Conservation (phyloP, 2,888 invertebrate genomes). For the Zelleria hepariella region DNA sequence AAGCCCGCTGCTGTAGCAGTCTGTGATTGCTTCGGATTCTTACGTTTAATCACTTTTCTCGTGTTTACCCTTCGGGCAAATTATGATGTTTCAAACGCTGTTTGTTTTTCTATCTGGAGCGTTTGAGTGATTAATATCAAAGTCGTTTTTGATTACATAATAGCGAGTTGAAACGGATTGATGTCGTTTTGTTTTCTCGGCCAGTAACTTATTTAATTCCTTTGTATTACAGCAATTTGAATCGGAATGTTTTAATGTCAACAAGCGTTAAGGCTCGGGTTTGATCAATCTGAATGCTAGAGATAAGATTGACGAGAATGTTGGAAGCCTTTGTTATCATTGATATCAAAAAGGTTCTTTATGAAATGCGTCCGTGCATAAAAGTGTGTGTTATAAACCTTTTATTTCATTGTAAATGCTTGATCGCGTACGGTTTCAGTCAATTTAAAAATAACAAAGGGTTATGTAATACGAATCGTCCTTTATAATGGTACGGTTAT, state of each 20-base stretch:
- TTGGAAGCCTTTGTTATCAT: background rate
- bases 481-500: conserved; percentile 41
- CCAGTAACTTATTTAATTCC: conserved; percentile 16
- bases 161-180: conserved; percentile 24
- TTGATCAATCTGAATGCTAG: background rate
- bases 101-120: conserved; percentile 45
- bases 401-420: conserved; percentile 11
- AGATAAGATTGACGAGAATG: background rate
- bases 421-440: conserved; percentile 35
- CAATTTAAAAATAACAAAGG: conserved; percentile 54
- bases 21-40: conserved; percentile 32
- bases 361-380: background rate
- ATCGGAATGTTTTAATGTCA: conserved; percentile 7
- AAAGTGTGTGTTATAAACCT: background rate
- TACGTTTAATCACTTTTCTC: conserved; percentile 32
- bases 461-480: conserved; percentile 40
- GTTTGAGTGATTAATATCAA: conserved; percentile 43
- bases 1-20: conserved; percentile 19
- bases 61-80: conserved; percentile 39
- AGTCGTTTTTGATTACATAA: conserved; percentile 56
- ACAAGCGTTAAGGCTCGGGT: background rate
- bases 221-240: conserved; percentile 12
- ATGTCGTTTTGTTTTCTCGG: conserved; percentile 22
- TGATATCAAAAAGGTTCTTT: background rate
- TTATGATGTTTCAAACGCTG: conserved; percentile 39